phyloP scores from a whole-genome alignment of 2,797 vertebrate species.

The Vespertilio murinus region DNA sequence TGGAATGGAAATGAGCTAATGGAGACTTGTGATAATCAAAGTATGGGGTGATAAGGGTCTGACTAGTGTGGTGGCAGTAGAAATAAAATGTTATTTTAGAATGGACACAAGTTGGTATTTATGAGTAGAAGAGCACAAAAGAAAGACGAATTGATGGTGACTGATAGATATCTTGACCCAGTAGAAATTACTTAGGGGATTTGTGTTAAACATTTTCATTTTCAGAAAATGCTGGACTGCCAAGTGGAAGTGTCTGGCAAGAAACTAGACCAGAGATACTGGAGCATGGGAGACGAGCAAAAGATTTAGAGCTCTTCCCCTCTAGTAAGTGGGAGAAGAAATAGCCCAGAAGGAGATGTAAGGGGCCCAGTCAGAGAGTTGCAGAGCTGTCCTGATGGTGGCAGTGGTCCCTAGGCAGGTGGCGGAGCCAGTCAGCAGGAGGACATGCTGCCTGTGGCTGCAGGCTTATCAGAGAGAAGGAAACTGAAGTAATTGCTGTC shows the following conservation, averaged over 20 bases:
- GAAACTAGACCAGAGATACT: background rate
- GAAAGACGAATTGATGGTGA: background rate
- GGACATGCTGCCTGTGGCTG: background rate
- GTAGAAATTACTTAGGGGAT: background rate
- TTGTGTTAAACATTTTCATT: background rate
- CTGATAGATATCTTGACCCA: background rate
- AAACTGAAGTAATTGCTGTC: background rate
- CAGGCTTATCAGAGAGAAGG: background rate
- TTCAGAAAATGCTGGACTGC: background rate
- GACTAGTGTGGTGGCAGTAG: background rate
- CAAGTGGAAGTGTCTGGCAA: background rate
- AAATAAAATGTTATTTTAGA: background rate
- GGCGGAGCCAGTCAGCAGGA: background rate
- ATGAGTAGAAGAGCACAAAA: background rate
- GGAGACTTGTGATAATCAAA: background rate
- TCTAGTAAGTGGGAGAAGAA: background rate
- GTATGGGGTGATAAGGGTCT: background rate
- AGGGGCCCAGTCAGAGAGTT: background rate
- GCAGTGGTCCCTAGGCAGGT: too few relatives aligned
- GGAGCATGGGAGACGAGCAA: background rate
- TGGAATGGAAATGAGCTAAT: background rate
- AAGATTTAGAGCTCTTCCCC: background rate
- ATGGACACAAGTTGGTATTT: background rate
- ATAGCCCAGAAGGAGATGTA: background rate
- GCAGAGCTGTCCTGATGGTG: background rate